These are phyloP conservation scores for Microctenopoma steveboyesi DNA, from an alignment of 2,797 vertebrate species.

Conservation along the genomic window DNA sequence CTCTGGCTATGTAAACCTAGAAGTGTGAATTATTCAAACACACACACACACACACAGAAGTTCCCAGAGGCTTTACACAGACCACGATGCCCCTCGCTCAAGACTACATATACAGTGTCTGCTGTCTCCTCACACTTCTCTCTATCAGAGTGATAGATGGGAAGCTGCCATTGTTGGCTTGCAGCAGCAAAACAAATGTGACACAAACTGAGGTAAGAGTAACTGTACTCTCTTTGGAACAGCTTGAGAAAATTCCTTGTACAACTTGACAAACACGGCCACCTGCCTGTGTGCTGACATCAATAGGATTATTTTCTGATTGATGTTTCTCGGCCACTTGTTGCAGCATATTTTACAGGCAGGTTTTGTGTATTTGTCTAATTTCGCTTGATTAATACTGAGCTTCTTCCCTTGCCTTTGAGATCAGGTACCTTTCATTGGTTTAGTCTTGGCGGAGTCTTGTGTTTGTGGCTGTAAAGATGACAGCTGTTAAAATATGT, in stretches of 20 bases:
- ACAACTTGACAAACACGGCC: slow-evolving; percentile 13
- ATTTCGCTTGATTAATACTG: background rate
- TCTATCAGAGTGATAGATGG: slow-evolving; percentile 53
- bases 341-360: slow-evolving; percentile 19
- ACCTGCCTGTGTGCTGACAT: slow-evolving; percentile 27
- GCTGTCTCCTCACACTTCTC: slow-evolving; percentile 19
- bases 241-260: slow-evolving; percentile 40
- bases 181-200: slow-evolving; percentile 46
- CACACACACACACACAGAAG: slow-evolving; percentile 26
- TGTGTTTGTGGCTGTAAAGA: too few relatives aligned
- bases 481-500: too few relatives aligned
- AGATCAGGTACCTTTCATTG: background rate
- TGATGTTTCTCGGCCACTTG: background rate
- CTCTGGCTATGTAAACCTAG: slow-evolving; percentile 75
- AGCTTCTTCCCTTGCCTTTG: accelerated
- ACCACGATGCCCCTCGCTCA: slow-evolving; percentile 55
- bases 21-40: slow-evolving; percentile 66
- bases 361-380: slow-evolving; percentile 14
- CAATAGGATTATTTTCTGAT: slow-evolving; percentile 24
- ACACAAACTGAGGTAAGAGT: slow-evolving; percentile 34
- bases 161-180: slow-evolving; percentile 48
- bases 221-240: slow-evolving; percentile 44
- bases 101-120: slow-evolving; percentile 57
- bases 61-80: slow-evolving; percentile 35
- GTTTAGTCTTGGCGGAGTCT: too few relatives aligned